These are phyloP conservation scores for Mimumesa dahlbomi DNA, from an alignment of 2,888 invertebrate species.

Conservation along the genomic window DNA sequence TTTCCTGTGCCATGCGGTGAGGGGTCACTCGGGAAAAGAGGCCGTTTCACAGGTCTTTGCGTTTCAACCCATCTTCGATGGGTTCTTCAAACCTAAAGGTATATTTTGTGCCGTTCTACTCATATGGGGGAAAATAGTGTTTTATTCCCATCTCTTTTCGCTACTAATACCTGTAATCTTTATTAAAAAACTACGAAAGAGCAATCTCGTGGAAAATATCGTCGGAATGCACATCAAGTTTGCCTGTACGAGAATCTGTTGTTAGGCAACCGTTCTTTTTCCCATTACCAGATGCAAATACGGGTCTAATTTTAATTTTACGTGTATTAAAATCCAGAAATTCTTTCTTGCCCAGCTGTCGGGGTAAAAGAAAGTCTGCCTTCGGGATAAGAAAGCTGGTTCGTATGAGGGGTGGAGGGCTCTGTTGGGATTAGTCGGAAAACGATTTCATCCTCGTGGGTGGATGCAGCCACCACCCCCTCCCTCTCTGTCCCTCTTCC, in stretches of 20 bases:
- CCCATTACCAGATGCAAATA: conserved; percentile 84
- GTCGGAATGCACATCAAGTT: too few relatives aligned
- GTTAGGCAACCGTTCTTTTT: conserved; percentile 77
- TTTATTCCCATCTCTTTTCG: background rate
- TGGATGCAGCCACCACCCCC: conserved; percentile 63
- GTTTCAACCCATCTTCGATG: conserved; percentile 40
- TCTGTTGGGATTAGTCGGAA: conserved; percentile 76
- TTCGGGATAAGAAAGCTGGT: conserved; percentile 60
- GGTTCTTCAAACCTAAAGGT: conserved; percentile 20
- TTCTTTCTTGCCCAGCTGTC: conserved; percentile 81
- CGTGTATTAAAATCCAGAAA: conserved; percentile 82
- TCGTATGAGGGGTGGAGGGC: conserved; percentile 51
- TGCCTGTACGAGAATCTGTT: conserved; percentile 46
- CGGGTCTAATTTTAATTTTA: conserved; percentile 84
- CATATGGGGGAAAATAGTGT: too few relatives aligned
- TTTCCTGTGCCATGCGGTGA: conserved; percentile 26
- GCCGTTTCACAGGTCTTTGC: conserved; percentile 62
- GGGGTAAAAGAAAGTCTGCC: conserved; percentile 66
- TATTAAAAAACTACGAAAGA: too few relatives aligned
- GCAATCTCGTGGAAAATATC: background rate
- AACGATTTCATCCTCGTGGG: conserved; percentile 73
- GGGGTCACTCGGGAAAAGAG: conserved; percentile 60
- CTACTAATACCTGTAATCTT: too few relatives aligned
- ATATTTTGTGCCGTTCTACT: too few relatives aligned
- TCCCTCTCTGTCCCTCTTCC: conserved; percentile 16